Conservation (phyloP, 2,888 invertebrate species). For the Ditula angustiorana region DNA sequence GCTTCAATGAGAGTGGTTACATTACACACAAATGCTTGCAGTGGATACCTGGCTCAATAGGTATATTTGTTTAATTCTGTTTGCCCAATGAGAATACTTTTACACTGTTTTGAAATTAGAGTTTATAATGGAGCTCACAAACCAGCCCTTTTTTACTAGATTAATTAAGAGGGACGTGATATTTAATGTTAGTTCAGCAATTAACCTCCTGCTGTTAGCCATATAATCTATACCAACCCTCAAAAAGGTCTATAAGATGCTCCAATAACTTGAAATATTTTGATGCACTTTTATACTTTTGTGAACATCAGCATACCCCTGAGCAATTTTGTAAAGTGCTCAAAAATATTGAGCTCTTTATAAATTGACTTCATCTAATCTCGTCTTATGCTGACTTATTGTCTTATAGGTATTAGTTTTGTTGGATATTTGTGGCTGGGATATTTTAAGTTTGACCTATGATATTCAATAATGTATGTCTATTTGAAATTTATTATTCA, state of each 20-base stretch:
- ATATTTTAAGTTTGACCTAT: constrained; percentile 32
- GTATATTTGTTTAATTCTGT: too few relatives aligned
- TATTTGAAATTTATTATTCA: constrained; percentile 25
- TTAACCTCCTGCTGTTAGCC: not conserved
- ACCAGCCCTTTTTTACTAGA: not conserved
- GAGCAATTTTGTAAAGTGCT: too few relatives aligned
- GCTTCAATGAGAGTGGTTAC: too few relatives aligned
- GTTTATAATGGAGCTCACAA: not conserved
- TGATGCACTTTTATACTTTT: too few relatives aligned
- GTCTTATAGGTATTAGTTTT: not conserved
- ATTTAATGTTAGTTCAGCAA: not conserved
- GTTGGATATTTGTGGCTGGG: constrained; percentile 17
- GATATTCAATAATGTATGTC: constrained; percentile 13
- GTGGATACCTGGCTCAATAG: too few relatives aligned
- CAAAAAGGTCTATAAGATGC: too few relatives aligned
- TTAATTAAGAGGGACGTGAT: not conserved
- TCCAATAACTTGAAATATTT: too few relatives aligned
- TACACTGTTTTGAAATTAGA: too few relatives aligned
- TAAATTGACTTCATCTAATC: not conserved
- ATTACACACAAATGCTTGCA: too few relatives aligned
- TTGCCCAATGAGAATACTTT: too few relatives aligned
- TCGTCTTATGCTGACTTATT: constrained; percentile 6
- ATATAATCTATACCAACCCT: not conserved
- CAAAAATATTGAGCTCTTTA: not conserved
- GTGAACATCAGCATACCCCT: too few relatives aligned